Evolutionary conservation across 1,140 invertebrate genomes (phyloP), one percentile per base, ranked within the genome.

Genomic region (Ditylenchus dipsaci): DNA sequence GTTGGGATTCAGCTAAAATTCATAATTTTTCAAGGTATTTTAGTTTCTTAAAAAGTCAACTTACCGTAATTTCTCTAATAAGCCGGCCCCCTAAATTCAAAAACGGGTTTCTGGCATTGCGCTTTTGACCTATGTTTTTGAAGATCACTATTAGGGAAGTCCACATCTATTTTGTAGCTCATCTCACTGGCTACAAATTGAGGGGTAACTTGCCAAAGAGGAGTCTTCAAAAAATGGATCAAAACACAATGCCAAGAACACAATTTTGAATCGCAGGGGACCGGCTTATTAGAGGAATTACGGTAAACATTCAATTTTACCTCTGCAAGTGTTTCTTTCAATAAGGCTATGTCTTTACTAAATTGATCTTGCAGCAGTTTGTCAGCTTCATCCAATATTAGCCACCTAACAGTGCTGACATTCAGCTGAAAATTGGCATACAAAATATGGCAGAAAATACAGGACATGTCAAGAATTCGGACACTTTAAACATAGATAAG

Each of bases 341-440:
- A 13, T 3, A 56, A 9, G 13, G 53, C 29, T 3, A 56, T 56
- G 53, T 56, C 53, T 56, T 56, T 56, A 13, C 21, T 61, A 33
- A 71, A 79, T 38, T 81, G 68, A 19, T 74, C 77, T 45, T 79
- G 74, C 21, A 80, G 57, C 68, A 80, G 62, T 42, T 73, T 64
- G 68, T 80, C 78, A 0, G 79, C 78, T 38, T 80, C 78, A 49
- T 80, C 78, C 1, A 80, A 56, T 1, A 80, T 79, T 1, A 81
- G 61, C n/a, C 75, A 73, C 47, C 72, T 49, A 27, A 75, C n/a
- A 13, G 47, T 33, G 9, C 71, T 53, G 29, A 56, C 76, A 8
- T 57, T 58, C 3, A 62, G 19, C 74, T 75, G 13, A 27, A 68
- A 67, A n/a, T n/a, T n/a, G n/a, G n/a, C n/a, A n/a, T n/a, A n/a